Evolutionary conservation across 2,797 vertebrate genomes (phyloP).

Genomic region (Hyperoplus lanceolatus): DNA sequence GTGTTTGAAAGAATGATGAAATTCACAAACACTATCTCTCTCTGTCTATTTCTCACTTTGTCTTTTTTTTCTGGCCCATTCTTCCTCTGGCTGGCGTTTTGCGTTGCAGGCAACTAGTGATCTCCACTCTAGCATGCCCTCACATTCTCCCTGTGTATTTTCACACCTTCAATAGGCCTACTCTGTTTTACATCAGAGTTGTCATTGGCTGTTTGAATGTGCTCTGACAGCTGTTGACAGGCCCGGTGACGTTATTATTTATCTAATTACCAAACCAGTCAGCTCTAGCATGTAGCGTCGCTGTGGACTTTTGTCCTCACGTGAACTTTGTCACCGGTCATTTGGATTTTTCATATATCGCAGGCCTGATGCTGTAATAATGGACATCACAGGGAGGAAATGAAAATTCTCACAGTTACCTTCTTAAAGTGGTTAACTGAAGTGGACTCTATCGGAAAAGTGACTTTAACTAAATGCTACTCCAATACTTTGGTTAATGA

Average conservation of each 20-base stretch:
- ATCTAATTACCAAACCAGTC: slow-evolving; percentile 57
- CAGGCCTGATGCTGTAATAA: background rate
- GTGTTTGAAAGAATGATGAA: slow-evolving; percentile 66
- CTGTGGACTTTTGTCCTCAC: slow-evolving; percentile 32
- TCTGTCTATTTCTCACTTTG: slow-evolving; percentile 37
- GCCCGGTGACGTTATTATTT: slow-evolving; percentile 55
- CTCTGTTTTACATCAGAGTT: slow-evolving; percentile 43
- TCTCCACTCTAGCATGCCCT: slow-evolving; percentile 55
- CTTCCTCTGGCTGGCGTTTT: slow-evolving; percentile 50
- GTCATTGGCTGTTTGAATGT: slow-evolving; percentile 60
- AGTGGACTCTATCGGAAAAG: background rate
- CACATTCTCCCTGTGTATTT: slow-evolving; percentile 58
- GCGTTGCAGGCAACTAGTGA: slow-evolving; percentile 44
- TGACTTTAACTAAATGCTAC: no score
- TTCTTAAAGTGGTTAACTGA: slow-evolving; percentile 13
- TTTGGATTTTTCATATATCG: slow-evolving; percentile 19
- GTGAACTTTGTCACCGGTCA: slow-evolving; percentile 12
- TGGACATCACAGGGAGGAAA: slow-evolving; percentile 13
- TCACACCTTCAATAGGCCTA: slow-evolving; percentile 36
- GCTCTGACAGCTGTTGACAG: slow-evolving; percentile 63
- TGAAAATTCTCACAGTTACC: slow-evolving; percentile 1
- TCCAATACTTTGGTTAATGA: slow-evolving; percentile 13
- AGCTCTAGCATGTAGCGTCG: slow-evolving; percentile 35
- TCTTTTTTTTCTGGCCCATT: slow-evolving; percentile 37
- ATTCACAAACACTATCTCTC: slow-evolving; percentile 48